Percentiles rank a stretch among this genome's conserved stretches.
Conservation (phyloP, 2,113 vertebrate species). For the Dipodomys ordii region DNA sequence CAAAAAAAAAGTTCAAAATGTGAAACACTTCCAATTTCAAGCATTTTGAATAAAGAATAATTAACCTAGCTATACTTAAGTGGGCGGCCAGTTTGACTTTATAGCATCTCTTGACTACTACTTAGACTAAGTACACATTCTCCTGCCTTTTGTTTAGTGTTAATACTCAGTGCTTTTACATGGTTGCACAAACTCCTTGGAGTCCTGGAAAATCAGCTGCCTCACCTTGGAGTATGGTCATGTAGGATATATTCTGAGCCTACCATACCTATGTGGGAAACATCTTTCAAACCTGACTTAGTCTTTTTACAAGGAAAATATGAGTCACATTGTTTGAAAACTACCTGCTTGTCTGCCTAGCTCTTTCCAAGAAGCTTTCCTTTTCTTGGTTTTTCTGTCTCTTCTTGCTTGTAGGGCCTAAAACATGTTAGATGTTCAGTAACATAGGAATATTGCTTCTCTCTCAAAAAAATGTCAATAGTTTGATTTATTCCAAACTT, state of each 20-base stretch:
- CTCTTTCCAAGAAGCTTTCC: neutral
- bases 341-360: neutral
- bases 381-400: neutral
- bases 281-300: neutral
- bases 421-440: neutral
- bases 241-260: neutral
- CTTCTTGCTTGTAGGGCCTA: neutral
- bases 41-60: neutral
- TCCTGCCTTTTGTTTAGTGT: neutral
- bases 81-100: neutral
- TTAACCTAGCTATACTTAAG: neutral
- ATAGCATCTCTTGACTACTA: neutral
- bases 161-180: neutral
- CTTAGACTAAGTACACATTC: neutral
- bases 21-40: neutral
- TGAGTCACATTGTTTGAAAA: neutral
- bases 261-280: conserved; percentile 20
- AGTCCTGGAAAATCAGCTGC: neutral
- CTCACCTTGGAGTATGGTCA: neutral
- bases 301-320: neutral
- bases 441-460: neutral
- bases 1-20: neutral
- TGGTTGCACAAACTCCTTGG: neutral
- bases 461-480: neutral
- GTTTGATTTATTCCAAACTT: neutral